A percentile compares a stretch with the other conserved stretches of the same genome.
Evolutionary conservation across 2,888 invertebrate species (phyloP).

Genomic region (Scrobipalpa atriplicella): DNA sequence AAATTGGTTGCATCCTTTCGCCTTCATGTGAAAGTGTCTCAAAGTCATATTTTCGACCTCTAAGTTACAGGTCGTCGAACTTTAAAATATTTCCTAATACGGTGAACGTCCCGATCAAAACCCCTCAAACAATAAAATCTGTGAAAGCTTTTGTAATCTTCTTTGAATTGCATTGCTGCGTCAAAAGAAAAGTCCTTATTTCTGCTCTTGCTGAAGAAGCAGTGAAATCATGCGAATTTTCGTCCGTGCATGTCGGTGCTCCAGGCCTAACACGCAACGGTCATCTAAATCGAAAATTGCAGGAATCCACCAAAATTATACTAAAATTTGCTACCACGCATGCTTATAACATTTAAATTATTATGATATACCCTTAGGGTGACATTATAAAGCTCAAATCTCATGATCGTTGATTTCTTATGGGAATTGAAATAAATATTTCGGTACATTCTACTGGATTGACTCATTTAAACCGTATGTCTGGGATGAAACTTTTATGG

Average conservation of each 20-base stretch:
- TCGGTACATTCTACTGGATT: slow-evolving; percentile 10
- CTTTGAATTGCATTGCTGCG: background rate
- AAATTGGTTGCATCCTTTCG: slow-evolving; percentile 14
- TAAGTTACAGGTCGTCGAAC: slow-evolving; percentile 73
- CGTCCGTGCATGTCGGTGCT: background rate
- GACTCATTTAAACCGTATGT: slow-evolving; percentile 11
- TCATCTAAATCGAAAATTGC: slow-evolving; percentile 45
- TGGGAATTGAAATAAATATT: slow-evolving; percentile 17
- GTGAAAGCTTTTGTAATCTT: background rate
- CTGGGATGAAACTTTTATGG: background rate
- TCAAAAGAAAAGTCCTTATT: background rate
- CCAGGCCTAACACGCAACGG: slow-evolving; percentile 26
- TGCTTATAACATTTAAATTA: slow-evolving; percentile 63
- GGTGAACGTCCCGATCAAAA: slow-evolving; percentile 64
- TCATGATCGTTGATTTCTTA: slow-evolving; percentile 12
- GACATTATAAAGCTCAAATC: slow-evolving; percentile 1
- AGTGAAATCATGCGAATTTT: background rate
- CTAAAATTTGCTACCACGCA: slow-evolving; percentile 69
- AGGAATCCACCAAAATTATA: slow-evolving; percentile 57
- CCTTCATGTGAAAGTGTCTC: slow-evolving; percentile 18
- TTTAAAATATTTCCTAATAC: slow-evolving; percentile 72
- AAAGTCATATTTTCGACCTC: slow-evolving; percentile 54
- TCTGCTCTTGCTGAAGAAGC: background rate
- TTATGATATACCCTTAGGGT: slow-evolving; percentile 37
- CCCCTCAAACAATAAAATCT: background rate